phyloP scores from a whole-genome alignment of 2,113 vertebrate genomes.

The Recurvirostra avosetta region DNA sequence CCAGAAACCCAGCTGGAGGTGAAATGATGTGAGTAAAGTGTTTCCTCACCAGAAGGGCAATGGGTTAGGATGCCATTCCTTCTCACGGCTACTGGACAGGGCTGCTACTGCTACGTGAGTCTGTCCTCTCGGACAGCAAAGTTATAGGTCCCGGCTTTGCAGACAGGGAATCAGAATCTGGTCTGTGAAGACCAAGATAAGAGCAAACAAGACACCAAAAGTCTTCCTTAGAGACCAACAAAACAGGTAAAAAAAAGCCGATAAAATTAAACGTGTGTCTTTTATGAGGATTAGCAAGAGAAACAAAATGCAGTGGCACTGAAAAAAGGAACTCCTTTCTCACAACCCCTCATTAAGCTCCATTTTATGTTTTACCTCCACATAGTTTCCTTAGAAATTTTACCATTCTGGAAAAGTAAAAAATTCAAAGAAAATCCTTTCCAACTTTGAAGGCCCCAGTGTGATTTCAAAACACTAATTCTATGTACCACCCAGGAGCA shows the following conservation, averaged over 20 bases:
- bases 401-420: conserved; percentile 40
- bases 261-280: not conserved
- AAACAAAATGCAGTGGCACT: conserved; percentile 1
- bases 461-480: conserved; percentile 55
- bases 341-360: conserved; percentile 27
- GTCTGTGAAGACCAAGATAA: not conserved
- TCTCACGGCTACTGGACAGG: conserved; percentile 30
- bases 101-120: not conserved
- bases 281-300: conserved; percentile 27
- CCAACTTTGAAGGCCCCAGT: not conserved
- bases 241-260: not conserved
- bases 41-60: conserved; percentile 60
- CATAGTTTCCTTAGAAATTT: conserved; percentile 43
- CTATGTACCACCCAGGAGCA: conserved; percentile 60
- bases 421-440: conserved; percentile 61
- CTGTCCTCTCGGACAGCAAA: not conserved
- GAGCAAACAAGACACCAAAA: not conserved
- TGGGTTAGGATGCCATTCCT: conserved; percentile 57
- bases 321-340: conserved; percentile 28
- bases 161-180: not conserved
- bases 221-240: not conserved
- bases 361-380: conserved; percentile 28
- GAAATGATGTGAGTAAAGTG: conserved; percentile 53
- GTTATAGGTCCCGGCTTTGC: not conserved
- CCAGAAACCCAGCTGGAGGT: conserved; percentile 62